Evolutionary conservation across 2,888 invertebrate species (phyloP), one percentile per base, ranked within the genome.

Genomic region (Portevinia maculata): DNA sequence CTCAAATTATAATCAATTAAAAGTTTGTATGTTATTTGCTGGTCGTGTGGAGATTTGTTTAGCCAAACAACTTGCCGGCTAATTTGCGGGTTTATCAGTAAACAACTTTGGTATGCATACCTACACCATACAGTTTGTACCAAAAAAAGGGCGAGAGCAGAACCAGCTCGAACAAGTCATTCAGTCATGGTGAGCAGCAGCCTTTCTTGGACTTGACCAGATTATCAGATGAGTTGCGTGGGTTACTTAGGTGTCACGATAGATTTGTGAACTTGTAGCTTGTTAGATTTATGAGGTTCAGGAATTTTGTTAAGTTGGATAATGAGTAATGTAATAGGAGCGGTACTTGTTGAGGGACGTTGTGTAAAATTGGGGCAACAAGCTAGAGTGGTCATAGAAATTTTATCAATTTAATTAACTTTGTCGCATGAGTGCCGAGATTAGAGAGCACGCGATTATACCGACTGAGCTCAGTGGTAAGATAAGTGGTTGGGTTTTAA

Each of bases 171-270:
- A 44, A 44, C 30, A 71, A 71, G 48, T 30, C 41, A 9, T 39
- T 52, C 30, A 19, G 32, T 15, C 1, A 57, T 52, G 13, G n/a
- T 34, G 30, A 69, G 5, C 9, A 24, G n/a, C n/a, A n/a, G n/a
- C n/a, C n/a, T n/a, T n/a, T n/a, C 34, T 24, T 15, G 24, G 30
- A 17, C 50, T 60, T 71, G 71, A 71, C 78, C 78, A 28, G 71
- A 50, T 71, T 78, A 70, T 39, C 24, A 41, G 69, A 64, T 41
- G 15, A 50, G 50, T 64, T 64, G 78, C 78, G 78, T 71, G 78
- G 62, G 71, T 32, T 50, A 76, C 50, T 62, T 15, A 59, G 50
- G 71, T 52, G 64, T 48, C 70, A 62, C 55, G 55, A 41, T 13
- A 46, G 59, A 52, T 21, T 74, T 28, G 9, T 48, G 48, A 73